These are phyloP conservation scores for Muricea muricata DNA, from an alignment of 92 coral and sea anemone species.

Conservation along the genomic window DNA sequence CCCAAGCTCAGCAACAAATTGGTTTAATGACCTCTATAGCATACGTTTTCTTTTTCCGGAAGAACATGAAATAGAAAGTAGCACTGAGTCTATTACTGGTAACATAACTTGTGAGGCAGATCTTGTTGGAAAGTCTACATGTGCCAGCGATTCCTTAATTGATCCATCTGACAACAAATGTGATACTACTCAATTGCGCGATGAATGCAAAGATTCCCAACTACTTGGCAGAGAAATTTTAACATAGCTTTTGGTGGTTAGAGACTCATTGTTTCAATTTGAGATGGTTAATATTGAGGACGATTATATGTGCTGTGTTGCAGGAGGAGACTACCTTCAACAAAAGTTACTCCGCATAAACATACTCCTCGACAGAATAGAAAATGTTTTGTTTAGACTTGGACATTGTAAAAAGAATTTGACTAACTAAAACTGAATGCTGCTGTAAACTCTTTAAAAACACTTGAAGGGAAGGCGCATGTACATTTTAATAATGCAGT, in stretches of 20 bases:
- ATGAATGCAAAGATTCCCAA: background rate
- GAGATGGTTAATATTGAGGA: conserved; percentile 38
- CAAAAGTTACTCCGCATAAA: conserved; percentile 19
- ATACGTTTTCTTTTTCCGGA: conserved; percentile 20
- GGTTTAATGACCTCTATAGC: conserved; percentile 39
- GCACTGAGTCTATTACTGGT: too few relatives aligned
- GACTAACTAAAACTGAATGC: background rate
- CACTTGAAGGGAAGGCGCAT: background rate
- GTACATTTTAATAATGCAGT: conserved; percentile 1
- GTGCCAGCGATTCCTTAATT: too few relatives aligned
- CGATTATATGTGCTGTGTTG: conserved; percentile 34
- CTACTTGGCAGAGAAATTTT: background rate
- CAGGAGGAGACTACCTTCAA: conserved; percentile 24
- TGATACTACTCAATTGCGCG: background rate
- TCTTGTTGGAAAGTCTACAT: background rate
- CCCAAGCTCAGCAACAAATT: conserved; percentile 42
- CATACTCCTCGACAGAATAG: background rate
- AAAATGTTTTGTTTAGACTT: too few relatives aligned
- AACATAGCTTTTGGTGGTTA: conserved; percentile 8
- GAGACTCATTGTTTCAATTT: conserved; percentile 45
- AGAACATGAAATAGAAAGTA: conserved; percentile 29
- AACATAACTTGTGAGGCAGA: background rate
- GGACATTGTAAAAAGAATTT: too few relatives aligned
- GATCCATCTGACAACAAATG: too few relatives aligned
- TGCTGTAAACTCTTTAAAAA: background rate